phyloP scores from a whole-genome alignment of 2,113 vertebrate genomes.

The Coracopsis vasa region DNA sequence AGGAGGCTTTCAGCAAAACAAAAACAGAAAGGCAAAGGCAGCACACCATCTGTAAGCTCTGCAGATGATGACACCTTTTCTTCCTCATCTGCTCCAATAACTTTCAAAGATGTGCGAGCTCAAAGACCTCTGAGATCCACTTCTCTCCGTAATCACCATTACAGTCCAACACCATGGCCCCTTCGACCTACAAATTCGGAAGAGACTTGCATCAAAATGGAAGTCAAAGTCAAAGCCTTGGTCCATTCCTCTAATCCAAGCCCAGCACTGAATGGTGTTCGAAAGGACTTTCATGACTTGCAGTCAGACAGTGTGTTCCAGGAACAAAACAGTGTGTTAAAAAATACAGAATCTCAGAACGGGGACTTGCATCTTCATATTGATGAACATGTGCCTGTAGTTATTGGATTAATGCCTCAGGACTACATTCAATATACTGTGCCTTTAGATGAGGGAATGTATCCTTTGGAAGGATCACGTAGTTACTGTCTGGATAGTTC shows the following conservation, averaged over 20 bases:
- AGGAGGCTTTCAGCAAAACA: conserved; percentile 94
- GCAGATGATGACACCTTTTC: conserved; percentile 91
- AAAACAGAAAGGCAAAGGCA: conserved; percentile 90
- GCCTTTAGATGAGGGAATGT: conserved; percentile 99
- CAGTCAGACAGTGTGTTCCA: conserved; percentile 87
- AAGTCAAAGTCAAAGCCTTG: conserved; percentile 95
- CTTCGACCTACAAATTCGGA: conserved; percentile 90
- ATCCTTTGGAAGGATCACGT: conserved; percentile 88
- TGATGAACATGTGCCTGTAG: conserved; percentile 96
- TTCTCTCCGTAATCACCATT: conserved; percentile 92
- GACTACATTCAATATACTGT: conserved; percentile 99
- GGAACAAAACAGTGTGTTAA: conserved; percentile 81
- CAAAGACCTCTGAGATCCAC: conserved; percentile 91
- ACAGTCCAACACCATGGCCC: conserved; percentile 96
- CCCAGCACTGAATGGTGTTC: conserved; percentile 89
- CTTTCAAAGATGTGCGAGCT: conserved; percentile 90
- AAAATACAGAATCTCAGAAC: conserved; percentile 83
- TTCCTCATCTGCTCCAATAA: conserved; percentile 91
- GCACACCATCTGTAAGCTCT: conserved; percentile 78
- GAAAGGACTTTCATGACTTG: conserved; percentile 91
- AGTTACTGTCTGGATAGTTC: conserved; percentile 88
- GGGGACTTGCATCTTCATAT: conserved; percentile 90
- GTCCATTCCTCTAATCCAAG: conserved; percentile 91
- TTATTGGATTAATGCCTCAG: conserved; percentile 94
- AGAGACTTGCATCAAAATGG: conserved; percentile 95